These are phyloP conservation scores for Plutella xylostella DNA, from an alignment of 2,888 invertebrate genomes.

Conservation along the genomic window DNA sequence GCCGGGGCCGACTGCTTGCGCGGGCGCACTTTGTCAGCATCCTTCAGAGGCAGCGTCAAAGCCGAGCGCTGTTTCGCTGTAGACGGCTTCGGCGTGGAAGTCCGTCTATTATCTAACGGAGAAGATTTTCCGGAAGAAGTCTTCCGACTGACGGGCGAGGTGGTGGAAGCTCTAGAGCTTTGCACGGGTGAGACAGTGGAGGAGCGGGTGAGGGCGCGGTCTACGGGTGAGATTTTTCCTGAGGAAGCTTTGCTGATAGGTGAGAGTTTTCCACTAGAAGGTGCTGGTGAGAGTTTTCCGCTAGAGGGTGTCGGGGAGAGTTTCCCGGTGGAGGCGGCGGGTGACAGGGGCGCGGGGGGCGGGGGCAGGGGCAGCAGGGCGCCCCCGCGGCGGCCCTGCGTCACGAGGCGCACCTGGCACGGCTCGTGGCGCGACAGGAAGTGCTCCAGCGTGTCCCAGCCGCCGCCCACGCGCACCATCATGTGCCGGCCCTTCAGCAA, in stretches of 20 bases:
- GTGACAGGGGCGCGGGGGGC: slow-evolving; percentile 15
- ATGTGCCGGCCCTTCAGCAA: slow-evolving; percentile 91
- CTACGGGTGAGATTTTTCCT: slow-evolving; percentile 4
- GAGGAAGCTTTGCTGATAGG: slow-evolving; percentile 8
- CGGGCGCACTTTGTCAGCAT: slow-evolving; percentile 21
- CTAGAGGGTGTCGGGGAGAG: too few species aligned
- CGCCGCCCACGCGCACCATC: slow-evolving; percentile 95
- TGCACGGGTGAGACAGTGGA: too few species aligned
- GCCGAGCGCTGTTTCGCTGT: slow-evolving; percentile 26
- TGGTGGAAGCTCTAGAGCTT: slow-evolving; percentile 39
- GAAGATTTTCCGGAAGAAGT: slow-evolving; percentile 24
- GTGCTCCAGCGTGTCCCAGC: slow-evolving; percentile 94
- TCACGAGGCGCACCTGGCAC: slow-evolving; percentile 77
- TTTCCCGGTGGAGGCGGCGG: too few species aligned
- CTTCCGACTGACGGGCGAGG: slow-evolving; percentile 23
- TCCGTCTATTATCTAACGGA: slow-evolving; percentile 25
- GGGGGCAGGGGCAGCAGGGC: slow-evolving; percentile 39
- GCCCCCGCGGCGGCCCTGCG: slow-evolving; percentile 43
- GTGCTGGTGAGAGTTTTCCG: too few species aligned
- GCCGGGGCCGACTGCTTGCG: slow-evolving; percentile 57
- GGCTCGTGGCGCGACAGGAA: slow-evolving; percentile 91
- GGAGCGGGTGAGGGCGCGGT: slow-evolving; percentile 23
- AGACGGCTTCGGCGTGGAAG: slow-evolving; percentile 36
- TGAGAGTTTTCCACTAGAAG: too few species aligned
- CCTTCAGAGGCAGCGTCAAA: slow-evolving; percentile 40